Evolutionary conservation across 92 coral and sea anemone species (phyloP).

Genomic region (Palythoa caribaeorum): DNA sequence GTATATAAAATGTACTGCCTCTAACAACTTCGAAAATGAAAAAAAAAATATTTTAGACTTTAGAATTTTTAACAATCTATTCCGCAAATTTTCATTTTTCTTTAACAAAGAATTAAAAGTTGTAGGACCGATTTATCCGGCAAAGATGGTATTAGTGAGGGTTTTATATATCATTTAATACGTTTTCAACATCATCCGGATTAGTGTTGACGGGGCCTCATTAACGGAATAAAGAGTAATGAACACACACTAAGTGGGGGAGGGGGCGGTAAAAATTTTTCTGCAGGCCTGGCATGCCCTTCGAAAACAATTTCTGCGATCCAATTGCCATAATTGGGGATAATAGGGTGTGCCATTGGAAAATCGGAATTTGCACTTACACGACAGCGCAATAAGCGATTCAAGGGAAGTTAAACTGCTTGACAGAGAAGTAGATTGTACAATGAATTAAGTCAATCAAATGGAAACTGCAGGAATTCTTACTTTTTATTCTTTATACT

Average conservation of each 20-base stretch:
- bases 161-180: no score
- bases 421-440: neutral
- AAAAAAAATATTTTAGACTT: neutral
- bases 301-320: neutral
- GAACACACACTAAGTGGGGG: no score
- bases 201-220: no score
- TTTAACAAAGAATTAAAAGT: no score
- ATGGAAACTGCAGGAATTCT: neutral
- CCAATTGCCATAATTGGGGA: neutral
- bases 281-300: neutral
- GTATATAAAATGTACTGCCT: neutral
- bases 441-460: neutral
- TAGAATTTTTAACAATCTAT: no score
- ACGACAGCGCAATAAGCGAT: neutral
- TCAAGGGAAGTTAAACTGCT: constrained; percentile 9
- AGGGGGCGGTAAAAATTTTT: neutral
- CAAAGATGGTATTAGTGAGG: no score
- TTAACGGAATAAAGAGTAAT: no score
- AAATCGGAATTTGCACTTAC: neutral
- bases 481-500: neutral
- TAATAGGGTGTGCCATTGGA: neutral
- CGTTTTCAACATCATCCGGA: no score
- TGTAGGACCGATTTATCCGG: no score
- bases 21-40: neutral
- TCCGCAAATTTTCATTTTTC: no score